phyloP scores from a whole-genome alignment of 2,888 invertebrate species.

The Neoaliturus tenellus region DNA sequence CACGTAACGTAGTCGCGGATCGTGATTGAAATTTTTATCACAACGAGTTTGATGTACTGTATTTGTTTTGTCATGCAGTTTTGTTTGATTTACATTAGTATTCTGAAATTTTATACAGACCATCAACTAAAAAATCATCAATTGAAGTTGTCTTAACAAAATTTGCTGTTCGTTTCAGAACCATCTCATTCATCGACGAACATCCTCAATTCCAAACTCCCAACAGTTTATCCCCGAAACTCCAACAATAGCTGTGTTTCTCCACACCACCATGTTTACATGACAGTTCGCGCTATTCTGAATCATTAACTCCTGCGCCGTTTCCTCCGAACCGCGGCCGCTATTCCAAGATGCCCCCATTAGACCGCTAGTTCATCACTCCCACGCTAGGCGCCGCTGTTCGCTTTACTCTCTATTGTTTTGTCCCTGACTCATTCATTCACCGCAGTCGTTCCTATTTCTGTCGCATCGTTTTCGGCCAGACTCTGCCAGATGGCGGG shows the following conservation, averaged over 20 bases:
- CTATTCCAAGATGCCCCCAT: constrained; percentile 29
- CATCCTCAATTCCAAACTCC: background rate
- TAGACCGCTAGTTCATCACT: background rate
- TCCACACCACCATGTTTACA: background rate
- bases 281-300: background rate
- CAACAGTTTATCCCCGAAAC: background rate
- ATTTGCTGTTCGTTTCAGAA: too few relatives aligned
- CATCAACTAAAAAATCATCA: too few relatives aligned
- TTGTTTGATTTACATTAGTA: too few relatives aligned
- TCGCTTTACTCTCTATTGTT: constrained; percentile 28
- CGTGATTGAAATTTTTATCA: too few relatives aligned
- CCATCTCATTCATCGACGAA: background rate
- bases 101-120: too few relatives aligned
- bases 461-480: constrained; percentile 21
- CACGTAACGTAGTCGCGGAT: too few relatives aligned
- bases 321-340: background rate
- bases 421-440: constrained; percentile 44
- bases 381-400: constrained; percentile 15
- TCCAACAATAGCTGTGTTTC: background rate
- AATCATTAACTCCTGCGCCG: background rate
- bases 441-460: constrained; percentile 25
- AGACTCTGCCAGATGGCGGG: constrained; percentile 11
- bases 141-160: too few relatives aligned
- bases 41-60: too few relatives aligned
- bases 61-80: too few relatives aligned